Base-by-base conservation (phyloP, 2,113 vertebrate species). In the Hippocampus guttulatus region DNA sequence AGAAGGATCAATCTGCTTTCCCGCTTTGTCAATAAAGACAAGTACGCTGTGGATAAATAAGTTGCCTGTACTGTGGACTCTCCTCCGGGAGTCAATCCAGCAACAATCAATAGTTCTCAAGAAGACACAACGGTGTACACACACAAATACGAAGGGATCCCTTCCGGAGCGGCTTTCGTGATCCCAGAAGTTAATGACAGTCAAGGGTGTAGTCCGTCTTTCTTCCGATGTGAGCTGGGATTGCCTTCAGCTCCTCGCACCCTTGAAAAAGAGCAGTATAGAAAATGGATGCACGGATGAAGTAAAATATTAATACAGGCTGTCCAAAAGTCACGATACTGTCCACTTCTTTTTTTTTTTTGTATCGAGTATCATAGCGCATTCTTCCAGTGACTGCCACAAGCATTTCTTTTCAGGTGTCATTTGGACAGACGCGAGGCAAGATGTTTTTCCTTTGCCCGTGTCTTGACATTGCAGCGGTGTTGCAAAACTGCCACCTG, bases 21-120 rank as follows among this genome's bases (percentile, higher is more conserved):
- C 47, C 62, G 49, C 67, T 75, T 83, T 27, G 33, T 51, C 49
- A 55, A 70, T 75, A 58, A 76, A 68, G 51, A 62, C 71, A 63
- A 61, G 30, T 62, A 23, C 12, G 66, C 12, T 47, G 62, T 73
- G 33, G 73, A 80, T 71, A 76, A 81, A 82, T 62, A 67, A 83
- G 78, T 25, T 55, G 54, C 25, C 64, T 70, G 68, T 64, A 25
- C 41, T 82, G 41, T 30, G 51, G 66, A 51, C 70, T 81, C 47
- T 49, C 54, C 74, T 73, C 63, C 62, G 74, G 75, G 79, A 83
- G 70, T 70, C 57, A 66, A 66, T 67, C 71, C 45, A 74, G 60
- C 64, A 80, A 58, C 78, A 82, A 82, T 82, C 83, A 68, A 84
- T 85, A 76, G 75, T 67, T 87, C 61, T 75, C 58, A 63, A 27